Base-by-base conservation (phyloP, 2,888 invertebrate species). In the Parelbella ahira region DNA sequence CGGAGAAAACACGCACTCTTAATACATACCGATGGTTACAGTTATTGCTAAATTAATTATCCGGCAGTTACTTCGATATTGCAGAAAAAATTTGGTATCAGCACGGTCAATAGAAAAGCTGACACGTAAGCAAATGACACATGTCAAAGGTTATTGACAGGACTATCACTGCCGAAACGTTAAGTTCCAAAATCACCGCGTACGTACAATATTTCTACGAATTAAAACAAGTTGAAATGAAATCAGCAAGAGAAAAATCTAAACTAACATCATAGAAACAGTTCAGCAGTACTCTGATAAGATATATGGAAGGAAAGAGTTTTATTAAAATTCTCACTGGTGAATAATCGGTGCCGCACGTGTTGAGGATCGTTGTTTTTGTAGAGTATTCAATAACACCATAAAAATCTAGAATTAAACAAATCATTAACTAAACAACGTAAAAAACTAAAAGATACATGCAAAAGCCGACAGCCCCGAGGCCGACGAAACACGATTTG, bases 121-220 rank as follows among this genome's bases (percentile, higher is more conserved):
- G 88, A 88, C 88, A 88, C 88, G 88, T 88, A 88, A 77, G 88
- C 88, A 88, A 34, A 65, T 86, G 87, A 88, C 88, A 88, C 81
- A 87, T 88, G 88, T 87, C 88, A 88, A 83, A 87, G 87, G 86
- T 84, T 87, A 87, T 74, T 84, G 83, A 82, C 82, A 83, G 78
- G 60, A 65, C 66, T 70, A 68, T 68, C 67, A 60, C 54, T 37
- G 7, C 3, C 9, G n/a, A 23, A 33, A 32, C 10, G 20, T 32
- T 11, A 30, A 13, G n/a, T 19, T 30, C 9, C 18, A 30, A 30
- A n/a, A n/a, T n/a, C n/a, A n/a, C n/a, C n/a, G n/a, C n/a, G n/a
- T n/a, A n/a, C n/a, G n/a, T n/a, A n/a, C n/a, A n/a, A n/a, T n/a
- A n/a, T n/a, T n/a, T n/a, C n/a, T n/a, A n/a, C n/a, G n/a, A n/a